These are phyloP conservation scores for Endotricha flammealis DNA, from an alignment of 2,888 invertebrate genomes.

Conservation along the genomic window DNA sequence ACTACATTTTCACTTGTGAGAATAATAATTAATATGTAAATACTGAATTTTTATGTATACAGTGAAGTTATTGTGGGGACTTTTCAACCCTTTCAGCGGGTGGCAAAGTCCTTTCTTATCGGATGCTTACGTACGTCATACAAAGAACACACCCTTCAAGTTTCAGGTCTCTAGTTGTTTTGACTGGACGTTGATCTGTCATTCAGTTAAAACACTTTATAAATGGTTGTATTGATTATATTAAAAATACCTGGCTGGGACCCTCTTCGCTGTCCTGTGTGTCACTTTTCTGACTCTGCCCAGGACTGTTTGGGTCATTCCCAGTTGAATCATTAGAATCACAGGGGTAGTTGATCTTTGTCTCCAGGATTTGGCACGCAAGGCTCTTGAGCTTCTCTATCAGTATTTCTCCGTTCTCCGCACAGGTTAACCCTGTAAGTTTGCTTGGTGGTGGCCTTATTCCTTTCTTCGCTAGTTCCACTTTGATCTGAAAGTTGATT, in stretches of 20 bases:
- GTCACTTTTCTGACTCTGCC: slow-evolving; percentile 25
- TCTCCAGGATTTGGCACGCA: slow-evolving; percentile 52
- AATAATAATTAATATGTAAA: too few species aligned
- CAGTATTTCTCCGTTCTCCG: slow-evolving; percentile 58
- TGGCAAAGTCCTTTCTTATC: too few species aligned
- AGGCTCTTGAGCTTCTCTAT: slow-evolving; percentile 60
- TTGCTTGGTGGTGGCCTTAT: slow-evolving; percentile 60
- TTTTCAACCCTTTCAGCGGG: too few species aligned
- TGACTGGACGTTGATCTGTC: too few species aligned
- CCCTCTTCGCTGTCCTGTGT: slow-evolving; percentile 39
- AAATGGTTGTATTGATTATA: neutral
- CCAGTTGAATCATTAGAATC: too few species aligned
- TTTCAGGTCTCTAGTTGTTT: too few species aligned
- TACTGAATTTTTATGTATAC: too few species aligned
- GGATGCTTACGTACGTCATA: too few species aligned
- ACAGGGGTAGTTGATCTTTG: slow-evolving; percentile 22
- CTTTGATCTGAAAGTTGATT: slow-evolving; percentile 30
- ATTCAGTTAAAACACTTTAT: too few species aligned
- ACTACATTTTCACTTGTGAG: too few species aligned
- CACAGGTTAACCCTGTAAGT: slow-evolving; percentile 47
- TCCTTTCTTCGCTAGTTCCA: slow-evolving; percentile 59
- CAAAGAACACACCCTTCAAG: too few species aligned
- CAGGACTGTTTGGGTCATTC: slow-evolving; percentile 12
- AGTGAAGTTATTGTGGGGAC: too few species aligned
- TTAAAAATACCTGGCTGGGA: slow-evolving; percentile 37